A percentile compares a stretch with the other conserved stretches of the same genome.
Evolutionary conservation across 2,888 invertebrate species (phyloP).

Genomic region (Coremacera marginata): DNA sequence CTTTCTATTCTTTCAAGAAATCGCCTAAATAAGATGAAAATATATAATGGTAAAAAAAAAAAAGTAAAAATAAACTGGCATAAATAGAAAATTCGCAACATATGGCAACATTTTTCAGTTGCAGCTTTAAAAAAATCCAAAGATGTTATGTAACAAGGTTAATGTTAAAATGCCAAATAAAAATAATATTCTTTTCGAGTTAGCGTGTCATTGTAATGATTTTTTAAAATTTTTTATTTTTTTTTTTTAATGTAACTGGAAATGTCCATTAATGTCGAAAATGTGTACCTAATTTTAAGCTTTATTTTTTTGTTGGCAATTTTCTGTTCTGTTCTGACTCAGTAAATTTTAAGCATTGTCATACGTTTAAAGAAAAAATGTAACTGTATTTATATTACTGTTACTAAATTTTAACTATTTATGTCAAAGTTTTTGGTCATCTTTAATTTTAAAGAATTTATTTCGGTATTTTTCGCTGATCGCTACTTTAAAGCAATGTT

Average conservation of each 20-base stretch:
- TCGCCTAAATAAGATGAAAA: conserved; percentile 46
- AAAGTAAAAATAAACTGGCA: conserved; percentile 34
- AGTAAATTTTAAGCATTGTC: neutral
- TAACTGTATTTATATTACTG: neutral
- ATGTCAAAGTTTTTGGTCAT: neutral
- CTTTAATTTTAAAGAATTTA: neutral
- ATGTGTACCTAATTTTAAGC: neutral
- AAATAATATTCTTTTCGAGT: neutral
- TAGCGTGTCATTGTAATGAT: neutral
- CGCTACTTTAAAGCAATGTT: neutral
- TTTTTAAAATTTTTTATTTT: neutral
- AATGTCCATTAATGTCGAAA: neutral
- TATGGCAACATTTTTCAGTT: conserved; percentile 8
- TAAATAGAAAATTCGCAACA: conserved; percentile 25
- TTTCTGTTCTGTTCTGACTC: neutral
- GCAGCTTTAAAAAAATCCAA: conserved; percentile 8
- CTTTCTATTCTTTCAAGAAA: conserved; percentile 42
- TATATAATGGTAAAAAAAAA: conserved; percentile 45
- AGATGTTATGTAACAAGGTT: neutral
- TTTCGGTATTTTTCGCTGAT: neutral
- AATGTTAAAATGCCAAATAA: neutral
- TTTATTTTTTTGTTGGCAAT: neutral
- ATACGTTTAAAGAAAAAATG: too few relatives aligned
- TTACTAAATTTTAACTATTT: neutral
- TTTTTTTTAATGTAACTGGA: neutral